Evolutionary conservation across 1,140 invertebrate genomes (phyloP).

Genomic region (Drosophila kurseongensis): DNA sequence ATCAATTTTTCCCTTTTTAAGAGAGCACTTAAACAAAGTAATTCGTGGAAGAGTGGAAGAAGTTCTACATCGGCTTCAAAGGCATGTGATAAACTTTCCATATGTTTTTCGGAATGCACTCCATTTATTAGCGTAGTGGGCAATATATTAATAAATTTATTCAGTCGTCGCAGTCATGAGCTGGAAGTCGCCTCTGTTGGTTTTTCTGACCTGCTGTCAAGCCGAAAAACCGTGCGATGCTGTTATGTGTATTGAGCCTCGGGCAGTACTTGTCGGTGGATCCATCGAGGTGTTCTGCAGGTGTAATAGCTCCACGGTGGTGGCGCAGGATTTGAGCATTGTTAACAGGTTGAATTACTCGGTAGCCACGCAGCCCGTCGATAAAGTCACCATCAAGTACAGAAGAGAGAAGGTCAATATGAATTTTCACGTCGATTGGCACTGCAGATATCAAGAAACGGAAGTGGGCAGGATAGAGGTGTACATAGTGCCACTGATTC

Average conservation of each 20-base stretch:
- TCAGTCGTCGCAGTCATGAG: constrained; percentile 1
- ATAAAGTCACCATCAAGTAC: constrained; percentile 2
- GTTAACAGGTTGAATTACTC: neutral
- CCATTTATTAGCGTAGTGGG: no score
- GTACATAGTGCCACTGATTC: neutral
- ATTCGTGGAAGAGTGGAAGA: neutral
- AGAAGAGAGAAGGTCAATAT: neutral
- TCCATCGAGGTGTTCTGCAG: neutral
- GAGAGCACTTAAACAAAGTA: no score
- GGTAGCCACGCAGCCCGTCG: neutral
- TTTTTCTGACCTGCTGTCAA: neutral
- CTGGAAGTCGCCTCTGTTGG: neutral
- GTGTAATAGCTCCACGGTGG: neutral
- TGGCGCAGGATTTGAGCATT: neutral
- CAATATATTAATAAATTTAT: no score
- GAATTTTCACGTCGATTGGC: neutral
- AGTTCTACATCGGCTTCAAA: neutral
- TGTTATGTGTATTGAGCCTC: no score
- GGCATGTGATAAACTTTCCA: no score
- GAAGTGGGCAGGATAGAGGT: neutral
- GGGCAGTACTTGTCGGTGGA: no score
- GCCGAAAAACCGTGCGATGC: neutral
- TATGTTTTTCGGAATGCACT: no score
- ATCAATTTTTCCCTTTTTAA: no score
- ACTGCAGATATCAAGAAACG: neutral